These are phyloP conservation scores for Drosophila lowei DNA, from an alignment of 1,140 invertebrate genomes.

Conservation along the genomic window DNA sequence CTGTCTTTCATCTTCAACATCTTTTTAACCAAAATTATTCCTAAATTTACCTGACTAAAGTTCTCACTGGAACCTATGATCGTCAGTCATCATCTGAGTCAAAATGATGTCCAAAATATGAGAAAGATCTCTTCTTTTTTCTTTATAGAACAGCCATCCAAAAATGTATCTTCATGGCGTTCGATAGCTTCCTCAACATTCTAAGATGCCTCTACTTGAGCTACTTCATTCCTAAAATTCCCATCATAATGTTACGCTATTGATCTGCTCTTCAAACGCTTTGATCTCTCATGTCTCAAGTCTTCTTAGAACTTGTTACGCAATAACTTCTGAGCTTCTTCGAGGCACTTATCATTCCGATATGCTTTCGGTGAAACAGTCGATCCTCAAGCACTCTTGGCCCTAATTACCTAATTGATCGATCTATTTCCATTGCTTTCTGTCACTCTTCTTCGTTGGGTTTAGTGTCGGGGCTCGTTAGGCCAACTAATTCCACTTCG, in stretches of 20 bases:
- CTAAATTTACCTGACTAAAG: no score
- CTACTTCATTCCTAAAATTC: neutral
- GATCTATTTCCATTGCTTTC: conserved; percentile 27
- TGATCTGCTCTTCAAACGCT: neutral
- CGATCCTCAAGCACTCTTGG: conserved; percentile 27
- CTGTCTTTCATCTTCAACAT: neutral
- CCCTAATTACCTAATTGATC: conserved; percentile 53
- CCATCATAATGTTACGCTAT: neutral
- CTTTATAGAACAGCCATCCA: neutral
- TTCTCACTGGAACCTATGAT: no score
- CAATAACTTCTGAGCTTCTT: conserved; percentile 38
- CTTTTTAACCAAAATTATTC: no score
- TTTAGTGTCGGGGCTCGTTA: conserved; percentile 49
- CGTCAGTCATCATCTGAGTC: no score
- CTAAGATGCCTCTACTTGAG: neutral
- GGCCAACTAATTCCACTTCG: conserved; percentile 70
- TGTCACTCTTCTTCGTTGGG: conserved; percentile 2
- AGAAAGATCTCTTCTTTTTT: no score
- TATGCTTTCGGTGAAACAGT: neutral
- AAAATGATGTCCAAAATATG: no score
- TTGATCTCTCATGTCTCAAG: conserved; percentile 1
- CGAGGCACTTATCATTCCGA: conserved; percentile 13
- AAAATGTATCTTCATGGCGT: neutral
- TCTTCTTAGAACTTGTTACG: conserved; percentile 26
- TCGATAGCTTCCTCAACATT: conserved; percentile 17